Base-by-base conservation (phyloP, 2,888 invertebrate genomes). In the Epiperipatus broadwayi region DNA sequence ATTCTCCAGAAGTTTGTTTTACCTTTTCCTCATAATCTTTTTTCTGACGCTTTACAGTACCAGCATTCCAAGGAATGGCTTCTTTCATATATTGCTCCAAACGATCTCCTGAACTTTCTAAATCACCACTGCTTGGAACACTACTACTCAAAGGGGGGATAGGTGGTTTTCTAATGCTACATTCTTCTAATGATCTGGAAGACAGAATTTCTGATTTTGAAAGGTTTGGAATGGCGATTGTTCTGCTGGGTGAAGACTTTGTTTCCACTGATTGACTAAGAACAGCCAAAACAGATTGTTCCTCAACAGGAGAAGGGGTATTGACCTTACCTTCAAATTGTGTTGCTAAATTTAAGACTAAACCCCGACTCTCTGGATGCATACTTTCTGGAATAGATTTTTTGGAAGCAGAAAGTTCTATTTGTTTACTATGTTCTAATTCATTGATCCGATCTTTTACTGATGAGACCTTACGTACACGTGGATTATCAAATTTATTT, bases 371-470 rank as follows among this genome's bases (percentile, higher is more conserved):
- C 35, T 53, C 55, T n/a, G 48, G 44, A 3, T 38, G 16, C 21
- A 44, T 41, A n/a, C 39, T 41, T 15, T 21, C 31, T 12, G 15
- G 32, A 21, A 43, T 25, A 20, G 41, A 30, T 2, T 38, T 25
- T 10, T 39, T 37, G 16, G 37, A 27, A 14, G 29, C 36, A 3
- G 32, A 21, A 8, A 22, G 32, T 5, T 27, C 25, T 4, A 41
- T 46, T 16, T 48, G 47, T 3, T 41, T n/a, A n/a, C n/a, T n/a
- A n/a, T n/a, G 64, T 60, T 80, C 78, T 47, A 79, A 66, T 54
- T 76, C 77, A 54, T 68, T 71, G 28, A 79, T 73, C 48, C 75
- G 69, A 48, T 73, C 73, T 49, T 73, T 73, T 39, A 77, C 75
- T 18, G 70, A 72, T 18, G 67, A 64, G 33, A 65, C 63, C 3